Conservation (phyloP, 1,140 invertebrate species). For the Cyclina sinensis region DNA sequence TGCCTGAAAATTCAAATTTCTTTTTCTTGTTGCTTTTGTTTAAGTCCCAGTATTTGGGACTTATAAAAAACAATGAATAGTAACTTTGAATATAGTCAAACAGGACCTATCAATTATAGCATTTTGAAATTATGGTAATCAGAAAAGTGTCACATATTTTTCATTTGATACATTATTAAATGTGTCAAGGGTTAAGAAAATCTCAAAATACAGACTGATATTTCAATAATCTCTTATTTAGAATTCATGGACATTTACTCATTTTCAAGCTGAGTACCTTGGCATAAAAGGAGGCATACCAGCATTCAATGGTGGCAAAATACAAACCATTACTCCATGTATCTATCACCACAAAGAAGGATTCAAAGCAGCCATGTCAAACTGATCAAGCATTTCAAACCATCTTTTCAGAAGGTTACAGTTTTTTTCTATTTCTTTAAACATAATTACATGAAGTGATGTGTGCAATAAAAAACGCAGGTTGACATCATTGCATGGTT, state of each 20-base stretch:
- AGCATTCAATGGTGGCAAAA: not conserved
- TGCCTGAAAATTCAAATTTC: too few relatives aligned
- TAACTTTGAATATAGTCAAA: too few relatives aligned
- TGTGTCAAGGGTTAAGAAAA: not conserved
- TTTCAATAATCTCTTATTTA: not conserved
- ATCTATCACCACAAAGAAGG: not conserved
- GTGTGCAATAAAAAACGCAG: not conserved
- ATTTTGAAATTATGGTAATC: too few relatives aligned
- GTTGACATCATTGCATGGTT: not conserved
- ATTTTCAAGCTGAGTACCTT: slow-evolving; percentile 14
- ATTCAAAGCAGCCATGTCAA: not conserved
- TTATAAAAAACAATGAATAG: too few relatives aligned
- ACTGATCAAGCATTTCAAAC: not conserved
- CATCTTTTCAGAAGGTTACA: not conserved
- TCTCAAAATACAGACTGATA: not conserved
- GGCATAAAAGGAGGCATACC: not conserved
- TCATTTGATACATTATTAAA: too few relatives aligned
- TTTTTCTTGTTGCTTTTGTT: too few relatives aligned
- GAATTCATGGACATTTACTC: slow-evolving; percentile 42
- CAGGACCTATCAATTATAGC: too few relatives aligned
- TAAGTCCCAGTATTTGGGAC: too few relatives aligned
- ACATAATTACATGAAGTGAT: not conserved
- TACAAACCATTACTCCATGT: not conserved
- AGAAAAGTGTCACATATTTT: too few relatives aligned
- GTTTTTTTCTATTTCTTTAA: not conserved